Base-by-base conservation (phyloP, 2,888 invertebrate species). In the Drosophila birchii region DNA sequence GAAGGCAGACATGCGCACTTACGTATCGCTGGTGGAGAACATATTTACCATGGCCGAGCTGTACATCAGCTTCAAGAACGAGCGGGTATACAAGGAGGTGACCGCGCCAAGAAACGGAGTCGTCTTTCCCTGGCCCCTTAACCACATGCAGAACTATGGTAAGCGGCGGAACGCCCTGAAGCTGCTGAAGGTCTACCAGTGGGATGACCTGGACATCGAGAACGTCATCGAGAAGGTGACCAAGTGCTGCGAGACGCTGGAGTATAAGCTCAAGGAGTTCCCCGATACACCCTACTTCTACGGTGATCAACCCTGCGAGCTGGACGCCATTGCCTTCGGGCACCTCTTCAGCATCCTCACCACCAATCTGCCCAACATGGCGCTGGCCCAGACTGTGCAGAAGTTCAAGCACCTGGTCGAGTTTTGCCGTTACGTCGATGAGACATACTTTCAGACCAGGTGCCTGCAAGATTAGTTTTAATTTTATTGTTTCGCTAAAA, bases 271-370 rank as follows among this genome's bases (percentile, higher is more conserved):
- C 0, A 97, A 96, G 8, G 95, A 95, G 26, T 80, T 86, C 2
- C 95, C 95, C 62, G 94, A 95, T 49, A 98, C 95, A 5, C 78
- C 83, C 0, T 92, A 78, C 91, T 98, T 99, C 93, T 98, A 96
- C 92, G 96, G 96, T 9, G 94, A 95, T 64, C 93, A 97, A 60
- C 98, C 98, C 1, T 98, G 98, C 36, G 99, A 99, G 93, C 93
- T 99, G 75, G 99, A 99, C 93, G 99, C 99, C 3, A 93, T 99
- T 39, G 97, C 98, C 0, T 99, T 98, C 94, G 99, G 99, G 0
- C 99, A 99, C 93, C 94, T 99, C n/a, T 99, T 96, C 93, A 97
- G 98, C 0, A 96, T 99, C 80, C 93, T 99, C 69, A 98, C 98
- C 9, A 98, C 98, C 7, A 95, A 96, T 3, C 93, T 99, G 44